A percentile compares a stretch with the other conserved stretches of the same genome.
Conservation (phyloP, 2,888 invertebrate species). For the Xanthia icteritia region DNA sequence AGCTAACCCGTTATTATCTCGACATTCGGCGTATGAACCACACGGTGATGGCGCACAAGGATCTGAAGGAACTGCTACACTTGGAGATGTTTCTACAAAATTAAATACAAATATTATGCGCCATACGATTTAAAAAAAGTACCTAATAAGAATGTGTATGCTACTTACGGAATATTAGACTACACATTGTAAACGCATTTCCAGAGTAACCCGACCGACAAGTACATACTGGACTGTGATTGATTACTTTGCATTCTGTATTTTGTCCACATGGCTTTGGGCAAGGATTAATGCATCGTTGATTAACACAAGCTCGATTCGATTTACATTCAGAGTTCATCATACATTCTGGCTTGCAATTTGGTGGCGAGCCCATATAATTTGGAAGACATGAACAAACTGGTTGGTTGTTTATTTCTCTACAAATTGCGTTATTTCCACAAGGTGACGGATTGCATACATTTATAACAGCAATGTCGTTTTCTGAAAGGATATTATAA, state of each 20-base stretch:
- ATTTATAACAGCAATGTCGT: constrained; percentile 80
- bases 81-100: constrained; percentile 78
- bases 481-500: constrained; percentile 76
- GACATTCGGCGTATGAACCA: constrained; percentile 93
- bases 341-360: constrained; percentile 92
- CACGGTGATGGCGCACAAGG: constrained; percentile 94
- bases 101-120: constrained; percentile 24
- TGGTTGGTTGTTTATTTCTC: constrained; percentile 92
- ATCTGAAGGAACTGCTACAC: constrained; percentile 83
- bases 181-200: constrained; percentile 92
- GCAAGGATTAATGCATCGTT: constrained; percentile 93
- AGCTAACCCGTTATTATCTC: constrained; percentile 92
- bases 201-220: constrained; percentile 92
- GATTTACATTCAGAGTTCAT: constrained; percentile 92
- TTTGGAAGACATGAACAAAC: constrained; percentile 93
- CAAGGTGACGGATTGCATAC: constrained; percentile 94
- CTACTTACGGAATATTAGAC: constrained; percentile 89
- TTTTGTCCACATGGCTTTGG: constrained; percentile 92
- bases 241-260: constrained; percentile 92
- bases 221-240: constrained; percentile 93
- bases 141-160: not conserved
- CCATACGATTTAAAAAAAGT: not conserved
- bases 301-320: constrained; percentile 92
- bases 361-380: constrained; percentile 92
- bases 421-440: constrained; percentile 93